A percentile compares a stretch with the other conserved stretches of the same genome.
These are phyloP conservation scores for Ommatoiulus sabulosus DNA, from an alignment of 2,888 invertebrate species.

Conservation along the genomic window DNA sequence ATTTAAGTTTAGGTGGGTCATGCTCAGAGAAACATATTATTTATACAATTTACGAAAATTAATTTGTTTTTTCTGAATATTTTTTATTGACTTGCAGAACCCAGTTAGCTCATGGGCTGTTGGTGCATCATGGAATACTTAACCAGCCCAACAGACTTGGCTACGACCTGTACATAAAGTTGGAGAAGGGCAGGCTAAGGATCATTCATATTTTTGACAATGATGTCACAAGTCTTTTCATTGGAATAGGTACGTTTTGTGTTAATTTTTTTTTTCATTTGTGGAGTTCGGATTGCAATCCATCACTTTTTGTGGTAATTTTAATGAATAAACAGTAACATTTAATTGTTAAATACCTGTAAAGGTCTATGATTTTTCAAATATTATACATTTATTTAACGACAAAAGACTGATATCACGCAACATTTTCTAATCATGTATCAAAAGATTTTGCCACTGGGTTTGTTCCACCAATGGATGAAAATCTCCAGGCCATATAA, in stretches of 20 bases:
- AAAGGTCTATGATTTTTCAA: too few relatives aligned
- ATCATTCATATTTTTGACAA: slow-evolving; percentile 93
- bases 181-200: slow-evolving; percentile 91
- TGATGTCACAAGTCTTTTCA: slow-evolving; percentile 84
- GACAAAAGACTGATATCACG: too few relatives aligned
- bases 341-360: too few relatives aligned
- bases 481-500: too few relatives aligned
- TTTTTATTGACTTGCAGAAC: slow-evolving; percentile 78
- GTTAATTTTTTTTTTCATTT: background rate
- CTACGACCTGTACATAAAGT: slow-evolving; percentile 90
- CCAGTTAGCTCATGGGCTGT: slow-evolving; percentile 84
- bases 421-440: too few relatives aligned
- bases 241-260: slow-evolving; percentile 76
- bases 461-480: too few relatives aligned
- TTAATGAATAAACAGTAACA: too few relatives aligned
- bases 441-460: too few relatives aligned
- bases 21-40: too few relatives aligned
- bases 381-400: too few relatives aligned
- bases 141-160: slow-evolving; percentile 83
- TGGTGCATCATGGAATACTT: slow-evolving; percentile 91
- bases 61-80: background rate
- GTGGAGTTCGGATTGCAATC: background rate
- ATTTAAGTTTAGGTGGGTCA: slow-evolving; percentile 79
- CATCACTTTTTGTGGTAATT: background rate
- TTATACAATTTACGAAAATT: too few relatives aligned